Conservation (phyloP, 2,888 invertebrate species). For the Habrosyne pyritoides region DNA sequence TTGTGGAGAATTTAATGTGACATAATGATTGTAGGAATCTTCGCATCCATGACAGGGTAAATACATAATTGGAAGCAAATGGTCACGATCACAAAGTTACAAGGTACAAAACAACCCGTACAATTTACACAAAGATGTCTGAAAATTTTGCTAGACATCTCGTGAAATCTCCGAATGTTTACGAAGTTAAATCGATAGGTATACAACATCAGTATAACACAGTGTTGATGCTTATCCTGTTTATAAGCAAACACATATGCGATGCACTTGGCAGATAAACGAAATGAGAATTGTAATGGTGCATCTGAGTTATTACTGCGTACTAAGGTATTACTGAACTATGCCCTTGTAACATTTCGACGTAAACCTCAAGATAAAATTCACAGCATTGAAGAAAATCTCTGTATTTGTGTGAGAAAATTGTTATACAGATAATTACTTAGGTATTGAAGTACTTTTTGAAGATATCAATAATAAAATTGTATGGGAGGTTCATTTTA, state of each 20-base stretch:
- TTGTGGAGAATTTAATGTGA: slow-evolving; percentile 37
- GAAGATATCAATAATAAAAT: too few relatives aligned
- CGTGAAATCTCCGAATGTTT: too few relatives aligned
- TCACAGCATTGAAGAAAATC: slow-evolving; percentile 37
- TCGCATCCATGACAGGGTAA: slow-evolving; percentile 36
- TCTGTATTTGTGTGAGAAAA: slow-evolving; percentile 29
- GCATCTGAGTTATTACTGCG: slow-evolving; percentile 39
- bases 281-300: slow-evolving; percentile 28
- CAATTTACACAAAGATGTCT: too few relatives aligned
- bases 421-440: slow-evolving; percentile 34
- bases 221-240: neutral
- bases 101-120: too few relatives aligned
- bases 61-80: slow-evolving; percentile 49
- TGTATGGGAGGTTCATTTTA: too few relatives aligned
- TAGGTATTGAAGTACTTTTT: neutral
- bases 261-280: slow-evolving; percentile 36
- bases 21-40: slow-evolving; percentile 40
- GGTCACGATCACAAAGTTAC: slow-evolving; percentile 37
- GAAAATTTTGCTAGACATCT: too few relatives aligned
- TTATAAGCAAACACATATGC: slow-evolving; percentile 3
- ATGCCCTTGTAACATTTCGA: slow-evolving; percentile 64
- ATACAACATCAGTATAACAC: too few relatives aligned
- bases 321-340: slow-evolving; percentile 32
- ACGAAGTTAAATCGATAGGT: too few relatives aligned
- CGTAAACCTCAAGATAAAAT: slow-evolving; percentile 33